Percentiles rank a stretch among this genome's conserved stretches.
Evolutionary conservation across 2,888 invertebrate genomes (phyloP).

Genomic region (Parthenolecanium corni): DNA sequence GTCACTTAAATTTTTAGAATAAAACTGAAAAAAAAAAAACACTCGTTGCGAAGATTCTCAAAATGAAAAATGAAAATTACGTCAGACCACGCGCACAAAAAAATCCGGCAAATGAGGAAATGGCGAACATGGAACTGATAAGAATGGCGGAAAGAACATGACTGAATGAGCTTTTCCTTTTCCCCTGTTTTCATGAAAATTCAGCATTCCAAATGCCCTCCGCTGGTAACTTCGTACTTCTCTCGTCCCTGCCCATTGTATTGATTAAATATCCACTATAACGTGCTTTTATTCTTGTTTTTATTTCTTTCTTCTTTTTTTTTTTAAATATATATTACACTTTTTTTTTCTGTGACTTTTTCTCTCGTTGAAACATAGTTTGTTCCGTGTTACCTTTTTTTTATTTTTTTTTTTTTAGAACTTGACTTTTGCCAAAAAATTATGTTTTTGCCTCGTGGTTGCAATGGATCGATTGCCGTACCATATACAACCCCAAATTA

Average conservation of each 20-base stretch:
- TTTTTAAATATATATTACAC: too few relatives aligned
- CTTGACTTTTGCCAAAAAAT: neutral
- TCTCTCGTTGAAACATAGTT: neutral
- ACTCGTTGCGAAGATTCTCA: too few relatives aligned
- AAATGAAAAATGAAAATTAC: too few relatives aligned
- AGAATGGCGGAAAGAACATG: neutral
- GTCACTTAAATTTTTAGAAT: too few relatives aligned
- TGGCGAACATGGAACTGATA: too few relatives aligned
- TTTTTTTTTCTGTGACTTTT: too few relatives aligned
- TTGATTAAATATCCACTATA: neutral
- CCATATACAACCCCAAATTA: neutral
- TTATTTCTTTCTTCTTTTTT: neutral
- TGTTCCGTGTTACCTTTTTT: conserved; percentile 2
- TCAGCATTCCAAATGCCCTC: neutral
- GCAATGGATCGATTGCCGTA: neutral
- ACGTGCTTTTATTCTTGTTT: neutral
- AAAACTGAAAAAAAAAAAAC: too few relatives aligned
- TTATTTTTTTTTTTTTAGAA: neutral
- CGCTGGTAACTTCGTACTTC: neutral
- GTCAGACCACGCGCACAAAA: too few relatives aligned
- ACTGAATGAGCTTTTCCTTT: neutral
- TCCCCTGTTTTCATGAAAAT: neutral
- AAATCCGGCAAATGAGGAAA: too few relatives aligned
- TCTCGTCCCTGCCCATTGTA: neutral
- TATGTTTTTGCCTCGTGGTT: neutral